These are phyloP conservation scores for Mycteria americana DNA, from an alignment of 2,797 vertebrate genomes.

Conservation along the genomic window DNA sequence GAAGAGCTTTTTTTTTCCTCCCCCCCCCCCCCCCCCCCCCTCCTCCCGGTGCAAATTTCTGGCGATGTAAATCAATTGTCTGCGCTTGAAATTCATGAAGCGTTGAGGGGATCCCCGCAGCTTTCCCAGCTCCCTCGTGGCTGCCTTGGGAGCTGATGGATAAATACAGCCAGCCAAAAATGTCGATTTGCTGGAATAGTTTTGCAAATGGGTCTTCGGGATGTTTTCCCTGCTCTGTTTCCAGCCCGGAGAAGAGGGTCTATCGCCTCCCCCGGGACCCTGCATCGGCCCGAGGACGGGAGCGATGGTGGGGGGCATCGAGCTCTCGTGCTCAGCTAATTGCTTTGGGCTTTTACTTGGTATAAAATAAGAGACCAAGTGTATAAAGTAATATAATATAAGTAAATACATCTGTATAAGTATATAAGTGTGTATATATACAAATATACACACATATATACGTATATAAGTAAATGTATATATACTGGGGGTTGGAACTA, in stretches of 20 bases:
- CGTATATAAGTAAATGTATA: not conserved
- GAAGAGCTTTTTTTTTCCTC: not conserved
- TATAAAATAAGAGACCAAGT: not conserved
- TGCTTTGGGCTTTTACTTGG: not conserved
- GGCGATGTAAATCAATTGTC: conserved; percentile 38
- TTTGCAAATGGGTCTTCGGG: not conserved
- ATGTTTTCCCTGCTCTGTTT: not conserved
- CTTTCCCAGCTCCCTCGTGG: not conserved
- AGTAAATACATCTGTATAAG: not conserved
- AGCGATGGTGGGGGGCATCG: accelerated
- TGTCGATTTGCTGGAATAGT: not conserved
- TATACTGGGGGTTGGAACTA: not conserved
- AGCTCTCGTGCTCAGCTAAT: not conserved
- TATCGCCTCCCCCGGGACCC: not conserved
- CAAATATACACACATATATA: not conserved
- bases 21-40: not conserved
- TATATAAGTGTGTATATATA: too few relatives aligned
- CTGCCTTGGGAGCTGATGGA: not conserved
- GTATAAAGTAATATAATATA: not conserved
- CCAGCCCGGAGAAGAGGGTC: not conserved
- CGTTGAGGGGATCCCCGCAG: conserved; percentile 17
- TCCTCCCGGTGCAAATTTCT: not conserved
- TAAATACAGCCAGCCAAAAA: not conserved
- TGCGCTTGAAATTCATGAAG: conserved; percentile 6
- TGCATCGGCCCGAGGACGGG: not conserved